Percentiles rank a stretch among this genome's conserved stretches.
Conservation (phyloP, 2,888 invertebrate genomes). For the Pimpla rufipes region DNA sequence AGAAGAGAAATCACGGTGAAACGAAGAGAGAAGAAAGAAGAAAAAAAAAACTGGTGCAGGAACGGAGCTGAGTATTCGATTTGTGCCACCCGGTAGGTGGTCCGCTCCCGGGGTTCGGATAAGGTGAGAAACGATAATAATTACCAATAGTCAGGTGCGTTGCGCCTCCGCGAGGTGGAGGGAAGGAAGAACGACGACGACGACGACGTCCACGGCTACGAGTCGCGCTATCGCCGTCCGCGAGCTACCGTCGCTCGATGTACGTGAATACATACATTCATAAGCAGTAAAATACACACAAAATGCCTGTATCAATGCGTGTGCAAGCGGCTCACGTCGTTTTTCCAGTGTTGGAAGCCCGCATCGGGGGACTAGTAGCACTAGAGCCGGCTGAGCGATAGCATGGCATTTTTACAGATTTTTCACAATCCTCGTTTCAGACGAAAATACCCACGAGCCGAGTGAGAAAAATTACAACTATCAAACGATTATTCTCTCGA, state of each 20-base stretch:
- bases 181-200: background rate
- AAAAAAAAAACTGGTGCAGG: background rate
- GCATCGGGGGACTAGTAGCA: conserved; percentile 73
- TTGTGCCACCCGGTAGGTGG: conserved; percentile 58
- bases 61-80: background rate
- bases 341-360: conserved; percentile 29
- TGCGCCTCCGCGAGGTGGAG: conserved; percentile 22
- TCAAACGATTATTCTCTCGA: background rate
- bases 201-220: conserved; percentile 39
- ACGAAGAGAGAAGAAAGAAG: background rate
- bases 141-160: conserved; percentile 76
- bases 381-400: conserved; percentile 77
- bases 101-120: conserved; percentile 53
- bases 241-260: conserved; percentile 73
- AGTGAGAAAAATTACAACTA: background rate
- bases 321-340: conserved; percentile 40
- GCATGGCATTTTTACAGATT: conserved; percentile 60
- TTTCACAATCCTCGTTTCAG: conserved; percentile 14
- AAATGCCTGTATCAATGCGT: conserved; percentile 51
- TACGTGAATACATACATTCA: background rate
- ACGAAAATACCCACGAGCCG: background rate
- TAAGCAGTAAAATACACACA: conserved; percentile 17
- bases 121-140: conserved; percentile 82
- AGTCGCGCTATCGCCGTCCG: conserved; percentile 71
- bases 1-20: background rate